Base-by-base conservation (phyloP, 1,140 invertebrate species). In the Holcopasites calliopsidis region DNA sequence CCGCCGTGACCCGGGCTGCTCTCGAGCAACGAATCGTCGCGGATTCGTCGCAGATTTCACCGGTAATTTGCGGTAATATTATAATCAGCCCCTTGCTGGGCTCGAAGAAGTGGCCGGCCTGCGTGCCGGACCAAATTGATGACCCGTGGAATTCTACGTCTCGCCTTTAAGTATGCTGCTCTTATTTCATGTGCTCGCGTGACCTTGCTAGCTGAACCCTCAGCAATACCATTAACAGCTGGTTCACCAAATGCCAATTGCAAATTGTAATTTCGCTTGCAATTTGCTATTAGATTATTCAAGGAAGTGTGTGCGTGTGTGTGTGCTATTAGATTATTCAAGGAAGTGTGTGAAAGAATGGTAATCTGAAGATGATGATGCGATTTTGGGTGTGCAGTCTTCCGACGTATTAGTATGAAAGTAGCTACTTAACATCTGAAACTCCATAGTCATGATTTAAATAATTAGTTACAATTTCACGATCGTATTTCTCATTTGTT, bases 61-160 rank as follows among this genome's bases (percentile, higher is more conserved):
- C 77, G 74, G 85, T 82, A 86, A 88, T 87, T 87, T 88, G 72
- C 81, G 79, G 79, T 87, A 88, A 87, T 86, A 88, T 85, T 85
- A 85, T 87, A 86, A 88, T 83, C 80, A 86, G 72, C 66, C 74
- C 79, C 68, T 87, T 81, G 83, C 78, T 78, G 74, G n/a, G 72
- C 58, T 35, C 38, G 60, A 73, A 66, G 60, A 73, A 55, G 40
- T 58, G n/a, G 65, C 73, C 66, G 79, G 74, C 65, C 62, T 47
- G n/a, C 21, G 71, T 75, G 60, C 71, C 65, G 38, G 58, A 62
- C 66, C 44, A 76, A 86, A 86, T 86, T 84, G 79, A 86, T 86
- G 85, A 83, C 76, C 79, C 84, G 58, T 85, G 79, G 60, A 85
- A 85, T 85, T 76, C 72, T 75, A 65, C 61, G 58, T 66, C 55